Evolutionary conservation across 2,888 invertebrate species (phyloP).

Genomic region (Allophyes oxyacanthae): DNA sequence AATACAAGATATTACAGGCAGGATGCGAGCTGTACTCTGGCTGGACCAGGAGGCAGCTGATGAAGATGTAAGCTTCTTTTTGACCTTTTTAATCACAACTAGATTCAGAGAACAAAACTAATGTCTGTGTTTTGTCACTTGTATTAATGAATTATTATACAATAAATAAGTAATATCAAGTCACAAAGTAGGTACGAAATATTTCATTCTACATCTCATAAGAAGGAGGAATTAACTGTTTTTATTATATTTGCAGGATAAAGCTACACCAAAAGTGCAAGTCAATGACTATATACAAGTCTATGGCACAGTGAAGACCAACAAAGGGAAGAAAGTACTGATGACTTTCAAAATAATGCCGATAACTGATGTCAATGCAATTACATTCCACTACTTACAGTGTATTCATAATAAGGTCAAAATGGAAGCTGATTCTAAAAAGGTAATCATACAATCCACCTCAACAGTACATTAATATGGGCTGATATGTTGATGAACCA

Average conservation of each 20-base stretch:
- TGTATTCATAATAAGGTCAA: constrained; percentile 85
- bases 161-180: no score
- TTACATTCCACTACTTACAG: constrained; percentile 87
- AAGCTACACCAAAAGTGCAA: constrained; percentile 82
- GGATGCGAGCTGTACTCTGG: constrained; percentile 86
- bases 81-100: no score
- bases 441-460: constrained; percentile 64
- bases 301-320: constrained; percentile 85
- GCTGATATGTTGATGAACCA: no score
- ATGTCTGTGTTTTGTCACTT: no score
- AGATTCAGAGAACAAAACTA: no score
- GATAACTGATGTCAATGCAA: constrained; percentile 82
- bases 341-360: constrained; percentile 86
- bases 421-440: constrained; percentile 85
- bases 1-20: constrained; percentile 86
- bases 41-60: constrained; percentile 85
- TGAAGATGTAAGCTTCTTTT: constrained; percentile 75
- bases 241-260: constrained; percentile 71
- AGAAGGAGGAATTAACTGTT: no score
- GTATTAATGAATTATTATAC: no score
- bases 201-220: no score
- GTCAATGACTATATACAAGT: constrained; percentile 86
- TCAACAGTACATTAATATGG: no score
- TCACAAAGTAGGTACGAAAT: no score
- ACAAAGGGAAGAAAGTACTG: constrained; percentile 84